Evolutionary conservation across 2,797 vertebrate genomes (phyloP), one percentile per base, ranked within the genome.

Genomic region (Halcyon badia): DNA sequence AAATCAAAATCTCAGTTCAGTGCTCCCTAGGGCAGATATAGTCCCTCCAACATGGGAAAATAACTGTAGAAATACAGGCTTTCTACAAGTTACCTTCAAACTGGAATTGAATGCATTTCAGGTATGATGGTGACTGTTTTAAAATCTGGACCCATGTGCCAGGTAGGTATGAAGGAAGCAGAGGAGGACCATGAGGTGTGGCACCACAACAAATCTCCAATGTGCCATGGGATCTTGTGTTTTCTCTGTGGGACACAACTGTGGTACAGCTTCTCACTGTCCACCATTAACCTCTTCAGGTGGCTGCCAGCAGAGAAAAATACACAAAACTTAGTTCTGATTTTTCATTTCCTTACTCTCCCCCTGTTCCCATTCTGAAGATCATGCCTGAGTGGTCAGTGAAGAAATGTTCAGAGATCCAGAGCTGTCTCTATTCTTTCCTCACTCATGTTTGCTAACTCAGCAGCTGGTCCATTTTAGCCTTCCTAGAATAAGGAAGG

Each of bases 341-440:
- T 37, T 88, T 86, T 83, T 18, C 20, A 25, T 35, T 81, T 78
- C 5, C 22, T 49, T 70, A 5, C 9, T 49, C 11, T 87, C 14
- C 1, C 14, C 2, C 10, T 66, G 9, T 61, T 73, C 31, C 24
- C 5, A 0, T 48, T 49, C 8, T 25, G 60, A 26, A 78, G 30
- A 35, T 24, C 33, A 31, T 0, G 0, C 24, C 39, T 57, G 25
- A 58, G 61, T n/a, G 22, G 10, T 11, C 51, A 76, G 0, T 3
- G 9, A 75, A 82, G 26, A 64, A 60, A 60, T 35, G 14, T 56
- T 60, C 20, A 10, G 37, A 51, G 24, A 69, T 4, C 4, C 1
- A 4, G 9, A 8, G 4, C 20, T 83, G 11, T 35, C 22, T 66
- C 19, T 64, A 9, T 56, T 71, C 19, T 58, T 81, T 62, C n/a